Conservation (phyloP, 1,140 invertebrate genomes). For the Leptopilina clavipes region DNA sequence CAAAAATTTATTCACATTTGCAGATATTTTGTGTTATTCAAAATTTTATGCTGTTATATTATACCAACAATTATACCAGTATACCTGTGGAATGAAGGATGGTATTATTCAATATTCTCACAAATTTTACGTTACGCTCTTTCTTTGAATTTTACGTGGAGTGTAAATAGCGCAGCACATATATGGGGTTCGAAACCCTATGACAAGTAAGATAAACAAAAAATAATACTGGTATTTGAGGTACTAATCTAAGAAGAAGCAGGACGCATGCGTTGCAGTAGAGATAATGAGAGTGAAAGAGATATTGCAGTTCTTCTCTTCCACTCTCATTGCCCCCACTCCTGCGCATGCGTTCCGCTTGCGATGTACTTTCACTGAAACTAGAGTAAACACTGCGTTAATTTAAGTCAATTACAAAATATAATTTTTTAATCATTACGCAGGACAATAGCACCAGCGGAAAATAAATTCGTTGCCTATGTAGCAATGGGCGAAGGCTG, state of each 20-base stretch:
- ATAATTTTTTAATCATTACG: conserved; percentile 35
- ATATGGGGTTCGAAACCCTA: conserved; percentile 84
- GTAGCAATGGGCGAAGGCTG: conserved; percentile 77
- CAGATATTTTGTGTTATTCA: conserved; percentile 84
- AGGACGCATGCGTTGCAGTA: too few species aligned
- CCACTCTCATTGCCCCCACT: too few species aligned
- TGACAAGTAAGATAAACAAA: conserved; percentile 77
- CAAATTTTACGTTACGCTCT: conserved; percentile 78
- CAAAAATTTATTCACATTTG: conserved; percentile 44
- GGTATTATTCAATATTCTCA: conserved; percentile 75
- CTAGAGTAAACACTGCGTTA: too few species aligned
- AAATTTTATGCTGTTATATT: conserved; percentile 82
- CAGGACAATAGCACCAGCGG: conserved; percentile 81
- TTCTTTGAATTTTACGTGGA: conserved; percentile 83
- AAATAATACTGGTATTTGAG: too few species aligned
- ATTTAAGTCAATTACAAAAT: too few species aligned
- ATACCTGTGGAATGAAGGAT: conserved; percentile 79
- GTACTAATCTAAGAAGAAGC: too few species aligned
- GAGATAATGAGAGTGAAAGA: too few species aligned
- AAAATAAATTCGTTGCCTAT: conserved; percentile 66
- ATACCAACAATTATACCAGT: conserved; percentile 84
- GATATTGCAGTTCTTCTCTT: too few species aligned
- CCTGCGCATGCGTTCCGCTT: too few species aligned
- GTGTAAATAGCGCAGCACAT: conserved; percentile 87
- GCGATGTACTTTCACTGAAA: not conserved